Base-by-base conservation (phyloP, 1,140 invertebrate species). In the Zaprionus gabonicus region DNA sequence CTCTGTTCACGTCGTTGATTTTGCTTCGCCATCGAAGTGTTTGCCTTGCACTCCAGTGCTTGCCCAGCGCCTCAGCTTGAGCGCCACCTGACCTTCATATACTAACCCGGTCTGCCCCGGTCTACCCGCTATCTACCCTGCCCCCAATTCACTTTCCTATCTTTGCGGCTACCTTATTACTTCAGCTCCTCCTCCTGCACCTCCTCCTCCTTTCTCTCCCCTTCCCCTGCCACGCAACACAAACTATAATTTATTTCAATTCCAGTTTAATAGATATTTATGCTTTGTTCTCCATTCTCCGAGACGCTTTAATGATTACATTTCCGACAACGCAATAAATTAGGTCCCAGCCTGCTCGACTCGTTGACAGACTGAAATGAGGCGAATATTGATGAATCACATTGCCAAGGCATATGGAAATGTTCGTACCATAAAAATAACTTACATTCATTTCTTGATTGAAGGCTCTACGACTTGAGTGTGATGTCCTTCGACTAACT, bases 211-310 rank as follows among this genome's bases (percentile, higher is more conserved):
- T 28, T 20, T 20, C 20, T 20, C 23, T 23, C 23, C 23, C 1
- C 23, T 23, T 23, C 23, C 2, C 59, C 41, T 1, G n/a, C n/a
- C 38, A 13, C 3, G 15, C 41, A 44, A 34, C 71, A 67, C 64
- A 66, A 80, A 78, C 70, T 81, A 76, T 83, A 83, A 83, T 88
- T 87, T 87, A 87, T 88, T 88, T 87, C 78, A 80, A 83, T 88
- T 68, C 71, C 17, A 77, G 72, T 83, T 87, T 83, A 87, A 87
- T 87, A 83, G 83, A 87, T 87, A 87, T 87, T 88, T 88, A 87
- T 87, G 84, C 65, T 75, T 83, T 87, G 71, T 82, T 87, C 76
- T 83, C 63, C 76, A 82, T 75, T 82, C 64, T 44, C 58, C 71
- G 41, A 31, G 63, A 46, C 72, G 41, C 55, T 76, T 80, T 74